Conservation (phyloP, 2,797 vertebrate species). For the Enteromius viviparus region DNA sequence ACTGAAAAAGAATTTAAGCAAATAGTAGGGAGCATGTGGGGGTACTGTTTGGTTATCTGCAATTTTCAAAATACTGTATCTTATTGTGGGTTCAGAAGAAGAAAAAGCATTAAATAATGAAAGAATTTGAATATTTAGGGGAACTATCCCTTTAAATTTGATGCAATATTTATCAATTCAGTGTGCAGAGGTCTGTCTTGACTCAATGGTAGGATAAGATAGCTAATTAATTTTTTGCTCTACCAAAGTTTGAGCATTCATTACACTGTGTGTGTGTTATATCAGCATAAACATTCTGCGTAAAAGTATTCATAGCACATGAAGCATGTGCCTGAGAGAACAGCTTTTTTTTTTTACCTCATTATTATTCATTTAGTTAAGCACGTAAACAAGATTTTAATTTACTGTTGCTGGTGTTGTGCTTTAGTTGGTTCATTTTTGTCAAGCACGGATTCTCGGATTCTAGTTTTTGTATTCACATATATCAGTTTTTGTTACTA, state of each 20-base stretch:
- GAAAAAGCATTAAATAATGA: background rate
- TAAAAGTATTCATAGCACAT: conserved; percentile 28
- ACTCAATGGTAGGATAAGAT: background rate
- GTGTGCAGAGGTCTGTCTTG: conserved; percentile 6
- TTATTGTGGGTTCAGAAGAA: background rate
- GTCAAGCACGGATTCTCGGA: conserved; percentile 52
- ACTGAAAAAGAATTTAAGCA: background rate
- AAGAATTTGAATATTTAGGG: background rate
- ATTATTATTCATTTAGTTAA: conserved; percentile 66
- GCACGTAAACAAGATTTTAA: conserved; percentile 48
- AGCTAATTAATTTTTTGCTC: conserved; percentile 21
- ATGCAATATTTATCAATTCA: background rate
- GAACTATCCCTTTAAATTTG: background rate
- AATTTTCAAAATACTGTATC: background rate
- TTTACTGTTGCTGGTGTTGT: conserved; percentile 57
- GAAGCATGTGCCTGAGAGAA: conserved; percentile 56
- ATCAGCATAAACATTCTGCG: conserved; percentile 57
- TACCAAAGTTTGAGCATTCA: conserved; percentile 6
- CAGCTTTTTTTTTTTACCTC: conserved; percentile 60
- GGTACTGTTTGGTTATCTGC: no score
- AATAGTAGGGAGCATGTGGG: background rate
- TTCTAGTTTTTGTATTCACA: conserved; percentile 37
- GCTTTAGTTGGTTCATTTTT: conserved; percentile 61
- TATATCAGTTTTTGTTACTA: background rate
- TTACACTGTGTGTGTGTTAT: conserved; percentile 52